Conservation (phyloP, 2,888 invertebrate species). For the Brenthis daphne region DNA sequence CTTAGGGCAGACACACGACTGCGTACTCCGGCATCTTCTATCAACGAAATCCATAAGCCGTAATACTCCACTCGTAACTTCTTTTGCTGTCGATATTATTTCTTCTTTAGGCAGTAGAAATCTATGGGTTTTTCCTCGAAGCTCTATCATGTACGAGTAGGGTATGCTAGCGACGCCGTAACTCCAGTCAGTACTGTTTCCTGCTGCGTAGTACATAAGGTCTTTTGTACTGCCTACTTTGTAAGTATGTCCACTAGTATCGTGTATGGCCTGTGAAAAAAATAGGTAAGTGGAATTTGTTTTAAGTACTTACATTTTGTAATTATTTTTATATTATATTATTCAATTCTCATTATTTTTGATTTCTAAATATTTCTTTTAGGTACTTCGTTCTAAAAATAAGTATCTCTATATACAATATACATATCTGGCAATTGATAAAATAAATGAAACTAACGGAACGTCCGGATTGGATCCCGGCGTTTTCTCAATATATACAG, state of each 20-base stretch:
- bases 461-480: no score
- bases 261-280: slow-evolving; percentile 59
- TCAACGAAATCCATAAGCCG: slow-evolving; percentile 66
- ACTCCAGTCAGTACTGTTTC: slow-evolving; percentile 72
- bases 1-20: slow-evolving; percentile 39
- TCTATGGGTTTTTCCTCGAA: slow-evolving; percentile 63
- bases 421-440: no score
- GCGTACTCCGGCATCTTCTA: slow-evolving; percentile 37
- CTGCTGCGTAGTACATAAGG: slow-evolving; percentile 72
- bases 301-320: not conserved
- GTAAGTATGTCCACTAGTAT: slow-evolving; percentile 63
- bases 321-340: no score
- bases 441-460: no score
- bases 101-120: slow-evolving; percentile 70
- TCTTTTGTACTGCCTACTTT: slow-evolving; percentile 76
- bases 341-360: no score
- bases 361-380: no score
- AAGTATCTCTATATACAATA: no score
- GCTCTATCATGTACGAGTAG: slow-evolving; percentile 72
- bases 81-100: slow-evolving; percentile 58
- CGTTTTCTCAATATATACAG: no score
- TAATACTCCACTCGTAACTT: slow-evolving; percentile 57
- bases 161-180: slow-evolving; percentile 66
- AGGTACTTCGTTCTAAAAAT: no score
- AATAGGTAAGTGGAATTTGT: slow-evolving; percentile 6